A percentile compares a stretch with the other conserved stretches of the same genome.
These are phyloP conservation scores for Eubasilissa splendida DNA, from an alignment of 2,888 invertebrate species.

Conservation along the genomic window DNA sequence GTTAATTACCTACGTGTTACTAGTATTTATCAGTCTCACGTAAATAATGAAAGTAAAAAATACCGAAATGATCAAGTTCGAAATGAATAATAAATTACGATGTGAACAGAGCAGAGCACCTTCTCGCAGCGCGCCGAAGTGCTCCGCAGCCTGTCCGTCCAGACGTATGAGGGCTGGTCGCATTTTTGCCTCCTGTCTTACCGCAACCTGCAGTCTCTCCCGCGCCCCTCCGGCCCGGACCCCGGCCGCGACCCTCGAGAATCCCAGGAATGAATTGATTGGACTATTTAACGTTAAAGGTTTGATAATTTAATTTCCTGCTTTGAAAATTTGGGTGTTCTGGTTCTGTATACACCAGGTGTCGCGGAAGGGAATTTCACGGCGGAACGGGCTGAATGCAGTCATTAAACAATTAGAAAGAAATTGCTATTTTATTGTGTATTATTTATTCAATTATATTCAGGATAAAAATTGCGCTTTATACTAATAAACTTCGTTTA, in stretches of 20 bases:
- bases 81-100: no score
- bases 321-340: slow-evolving; percentile 43
- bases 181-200: slow-evolving; percentile 53
- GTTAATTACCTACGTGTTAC: no score
- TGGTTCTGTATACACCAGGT: slow-evolving; percentile 38
- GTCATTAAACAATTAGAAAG: slow-evolving; percentile 11
- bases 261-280: slow-evolving; percentile 57
- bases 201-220: slow-evolving; percentile 21
- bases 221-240: background rate
- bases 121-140: background rate
- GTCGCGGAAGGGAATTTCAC: slow-evolving; percentile 24
- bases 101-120: no score
- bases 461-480: no score
- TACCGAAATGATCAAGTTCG: no score
- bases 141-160: slow-evolving; percentile 23
- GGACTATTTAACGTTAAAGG: slow-evolving; percentile 56
- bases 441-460: background rate
- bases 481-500: no score
- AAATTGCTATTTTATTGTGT: slow-evolving; percentile 15
- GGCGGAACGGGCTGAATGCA: slow-evolving; percentile 7
- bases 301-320: slow-evolving; percentile 57
- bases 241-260: slow-evolving; percentile 15
- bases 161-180: slow-evolving; percentile 46
- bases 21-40: no score
- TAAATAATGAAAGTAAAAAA: no score